Evolutionary conservation across 2,113 vertebrate species (phyloP), one percentile per base, ranked within the genome.

Genomic region (Haemorhous mexicanus): DNA sequence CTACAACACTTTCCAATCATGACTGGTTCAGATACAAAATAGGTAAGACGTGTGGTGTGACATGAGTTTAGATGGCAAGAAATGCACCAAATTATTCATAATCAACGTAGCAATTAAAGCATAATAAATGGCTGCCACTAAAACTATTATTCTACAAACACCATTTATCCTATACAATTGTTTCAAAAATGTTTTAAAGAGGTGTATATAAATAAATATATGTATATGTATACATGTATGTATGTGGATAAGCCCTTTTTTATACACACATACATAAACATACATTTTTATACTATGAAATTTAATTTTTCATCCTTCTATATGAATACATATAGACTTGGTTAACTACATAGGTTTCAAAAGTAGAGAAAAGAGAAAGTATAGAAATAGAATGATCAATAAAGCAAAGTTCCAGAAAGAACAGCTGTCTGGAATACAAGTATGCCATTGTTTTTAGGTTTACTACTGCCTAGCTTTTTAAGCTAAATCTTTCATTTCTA

Each of bases 401-500:
- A 92, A 83, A 84, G 41, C 4, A 66, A 84, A 66, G 62, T 43
- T 86, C 16, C 46, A 70, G 72, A 86, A 83, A 88, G 30, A 88
- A 59, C 11, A 67, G 16, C 23, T 56, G 30, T 55, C 79, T 90
- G 44, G 35, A 88, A 88, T 28, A 84, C 5, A 88, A 28, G 7
- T 13, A 59, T 32, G 12, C 11, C 33, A 63, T 11, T 83, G 32
- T 5, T 78, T 90, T 81, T 41, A 28, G 35, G 28, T 72, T 78
- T 87, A 88, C 17, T 41, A n/a, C 26, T 61, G 27, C 10, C n/a
- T 82, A 32, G 5, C 6, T 94, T 94, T 95, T 95, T n/a, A 68
- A 79, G 44, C 9, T 56, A 82, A 61, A 49, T 61, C 27, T 87
- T 89, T n/a, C 1, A 2, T 79, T 79, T 79, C 41, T 32, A 28